Base-by-base conservation (phyloP, 2,888 invertebrate genomes). In the Corbicula japonica region DNA sequence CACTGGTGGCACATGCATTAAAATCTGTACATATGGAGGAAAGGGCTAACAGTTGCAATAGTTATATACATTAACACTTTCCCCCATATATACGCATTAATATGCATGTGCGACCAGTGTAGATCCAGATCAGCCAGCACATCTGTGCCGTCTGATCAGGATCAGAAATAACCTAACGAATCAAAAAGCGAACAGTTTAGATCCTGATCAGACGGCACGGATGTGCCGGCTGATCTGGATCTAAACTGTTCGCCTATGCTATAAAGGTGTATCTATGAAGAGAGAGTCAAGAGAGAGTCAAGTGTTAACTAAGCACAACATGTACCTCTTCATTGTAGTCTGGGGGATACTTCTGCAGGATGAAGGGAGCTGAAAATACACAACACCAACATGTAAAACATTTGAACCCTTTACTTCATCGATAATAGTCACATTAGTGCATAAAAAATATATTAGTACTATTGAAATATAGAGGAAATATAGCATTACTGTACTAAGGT, bases 301-400 rank as follows among this genome's bases (percentile, higher is more conserved):
- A 48, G 4, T 21, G 21, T 4, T n/a, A 6, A 12, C 18, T 48
- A 4, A 48, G 21, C 10, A 56, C 10, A 48, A 48, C 32, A 44
- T 76, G 58, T 74, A 92, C 92, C 91, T 96, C 96, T 94, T 97
- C 97, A 91, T 95, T 96, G 93, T 96, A 98, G 76, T 95, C 95
- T 86, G 96, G 96, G 54, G 98, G 98, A 94, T 96, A 98, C 93
- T 97, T 97, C 93, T 96, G 97, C 58, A 97, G 94, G 89, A 98
- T 96, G 94, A 96, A 96, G 0, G 90, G 86, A 6, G 76, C 91
- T 91, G 87, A 77, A 88, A 87, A 77, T 18, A 6, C 73, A 56
- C 52, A 74, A 62, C 8, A 26, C 52, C 10, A 21, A 41, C 32
- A 63, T 38, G 56, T 38, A 65, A 21, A 66, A n/a, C 8, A 6